Evolutionary conservation across 2,888 invertebrate genomes (phyloP).

Genomic region (Tricholauxania praeusta): DNA sequence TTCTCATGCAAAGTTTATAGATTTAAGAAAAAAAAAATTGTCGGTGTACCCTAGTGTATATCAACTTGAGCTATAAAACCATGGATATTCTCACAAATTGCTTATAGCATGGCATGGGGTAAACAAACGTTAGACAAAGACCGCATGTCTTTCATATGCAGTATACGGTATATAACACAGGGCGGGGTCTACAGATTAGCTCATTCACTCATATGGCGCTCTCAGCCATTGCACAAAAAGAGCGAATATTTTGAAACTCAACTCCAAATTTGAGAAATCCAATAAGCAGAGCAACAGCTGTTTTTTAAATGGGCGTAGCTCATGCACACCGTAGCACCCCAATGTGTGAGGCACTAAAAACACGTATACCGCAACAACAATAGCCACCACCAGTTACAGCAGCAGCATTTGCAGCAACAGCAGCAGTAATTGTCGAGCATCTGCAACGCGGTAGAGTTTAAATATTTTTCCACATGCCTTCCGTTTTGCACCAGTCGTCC

Average conservation of each 20-base stretch:
- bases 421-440: neutral
- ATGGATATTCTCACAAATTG: too few species aligned
- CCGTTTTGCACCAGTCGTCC: neutral
- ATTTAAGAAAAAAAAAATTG: too few species aligned
- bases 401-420: constrained; percentile 11
- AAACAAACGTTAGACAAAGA: too few species aligned
- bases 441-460: too few species aligned
- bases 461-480: too few species aligned
- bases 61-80: too few species aligned
- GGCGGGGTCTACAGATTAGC: constrained; percentile 8
- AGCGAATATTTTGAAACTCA: constrained; percentile 41
- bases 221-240: neutral
- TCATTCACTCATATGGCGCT: neutral
- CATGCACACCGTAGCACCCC: neutral
- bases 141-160: neutral
- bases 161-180: neutral
- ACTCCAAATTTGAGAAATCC: constrained; percentile 27
- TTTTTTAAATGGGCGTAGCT: constrained; percentile 50
- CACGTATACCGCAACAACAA: constrained; percentile 1
- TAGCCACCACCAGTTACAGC: neutral
- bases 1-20: too few species aligned
- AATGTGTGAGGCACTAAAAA: constrained; percentile 32
- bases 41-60: too few species aligned
- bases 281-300: constrained; percentile 46
- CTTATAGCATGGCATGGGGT: too few species aligned